Conservation (phyloP, 2,113 vertebrate species). For the Aramus guarauna region DNA sequence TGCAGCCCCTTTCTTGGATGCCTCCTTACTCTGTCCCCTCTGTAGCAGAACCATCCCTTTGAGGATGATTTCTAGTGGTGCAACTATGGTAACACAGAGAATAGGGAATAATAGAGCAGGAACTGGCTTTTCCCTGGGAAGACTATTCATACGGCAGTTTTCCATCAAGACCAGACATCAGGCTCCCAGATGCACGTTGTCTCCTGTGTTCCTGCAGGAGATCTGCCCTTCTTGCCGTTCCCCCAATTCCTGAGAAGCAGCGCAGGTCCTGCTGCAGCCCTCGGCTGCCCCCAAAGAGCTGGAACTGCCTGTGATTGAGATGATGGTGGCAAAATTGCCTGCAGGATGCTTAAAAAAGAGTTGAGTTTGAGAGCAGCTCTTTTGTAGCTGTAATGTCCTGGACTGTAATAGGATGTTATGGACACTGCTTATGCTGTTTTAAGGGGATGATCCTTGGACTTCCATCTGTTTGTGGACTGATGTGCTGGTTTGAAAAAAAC, state of each 20-base stretch:
- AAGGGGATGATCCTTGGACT: not conserved
- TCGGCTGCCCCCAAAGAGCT: not conserved
- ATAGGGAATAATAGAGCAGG: not conserved
- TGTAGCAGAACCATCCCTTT: not conserved
- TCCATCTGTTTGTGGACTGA: not conserved
- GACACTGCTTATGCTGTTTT: not conserved
- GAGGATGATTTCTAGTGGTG: not conserved
- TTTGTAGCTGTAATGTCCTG: not conserved
- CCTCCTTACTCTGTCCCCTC: not conserved
- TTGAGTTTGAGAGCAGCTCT: not conserved
- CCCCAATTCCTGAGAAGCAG: not conserved
- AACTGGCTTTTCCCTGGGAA: not conserved
- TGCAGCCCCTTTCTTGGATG: not conserved
- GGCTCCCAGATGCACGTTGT: not conserved
- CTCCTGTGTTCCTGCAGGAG: not conserved
- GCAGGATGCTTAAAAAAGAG: not conserved
- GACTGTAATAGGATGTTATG: not conserved
- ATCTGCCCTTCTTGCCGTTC: not conserved
- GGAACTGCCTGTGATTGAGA: not conserved
- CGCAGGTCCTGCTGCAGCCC: not conserved
- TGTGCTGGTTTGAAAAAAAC: not conserved
- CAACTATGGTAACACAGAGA: not conserved
- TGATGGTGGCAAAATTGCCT: not conserved
- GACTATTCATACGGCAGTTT: not conserved
- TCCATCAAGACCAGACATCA: not conserved